These are phyloP conservation scores for Leptodactylus fallax DNA, from an alignment of 2,797 vertebrate genomes.

Conservation along the genomic window DNA sequence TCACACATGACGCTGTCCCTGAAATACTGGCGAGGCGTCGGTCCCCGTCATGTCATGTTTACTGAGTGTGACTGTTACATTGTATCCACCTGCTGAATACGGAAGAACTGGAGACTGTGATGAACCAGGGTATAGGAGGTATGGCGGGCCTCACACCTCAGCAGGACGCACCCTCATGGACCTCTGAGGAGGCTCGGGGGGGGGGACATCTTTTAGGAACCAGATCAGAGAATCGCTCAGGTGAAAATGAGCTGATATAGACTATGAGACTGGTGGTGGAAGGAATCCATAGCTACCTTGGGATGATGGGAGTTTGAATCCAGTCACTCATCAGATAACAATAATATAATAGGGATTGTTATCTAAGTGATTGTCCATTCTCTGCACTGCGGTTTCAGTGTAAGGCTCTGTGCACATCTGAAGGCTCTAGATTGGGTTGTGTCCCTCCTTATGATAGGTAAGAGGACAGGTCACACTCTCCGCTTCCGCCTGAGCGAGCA, in stretches of 20 bases:
- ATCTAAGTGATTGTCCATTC: background rate
- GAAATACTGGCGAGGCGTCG: background rate
- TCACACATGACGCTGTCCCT: background rate
- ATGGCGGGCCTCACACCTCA: background rate
- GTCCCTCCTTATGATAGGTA: background rate
- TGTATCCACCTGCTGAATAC: conserved; percentile 5
- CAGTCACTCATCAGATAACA: background rate
- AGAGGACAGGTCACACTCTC: conserved; percentile 11
- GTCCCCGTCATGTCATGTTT: background rate
- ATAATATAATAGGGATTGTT: background rate
- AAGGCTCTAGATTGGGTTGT: background rate
- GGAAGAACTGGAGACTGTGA: background rate
- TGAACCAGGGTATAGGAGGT: too few species aligned
- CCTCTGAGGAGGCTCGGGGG: too few species aligned
- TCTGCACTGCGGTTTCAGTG: background rate
- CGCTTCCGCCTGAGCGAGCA: conserved; percentile 30
- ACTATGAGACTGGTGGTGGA: background rate
- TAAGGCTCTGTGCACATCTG: too few species aligned
- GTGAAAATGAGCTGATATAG: background rate
- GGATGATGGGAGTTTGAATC: background rate
- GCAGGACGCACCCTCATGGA: too few species aligned
- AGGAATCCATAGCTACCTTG: background rate
- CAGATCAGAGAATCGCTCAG: too few species aligned
- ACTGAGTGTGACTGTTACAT: background rate
- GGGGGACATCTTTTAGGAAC: too few species aligned